Conservation (phyloP, 64 coral and sea anemone species). For the Exaiptasia diaphana region DNA sequence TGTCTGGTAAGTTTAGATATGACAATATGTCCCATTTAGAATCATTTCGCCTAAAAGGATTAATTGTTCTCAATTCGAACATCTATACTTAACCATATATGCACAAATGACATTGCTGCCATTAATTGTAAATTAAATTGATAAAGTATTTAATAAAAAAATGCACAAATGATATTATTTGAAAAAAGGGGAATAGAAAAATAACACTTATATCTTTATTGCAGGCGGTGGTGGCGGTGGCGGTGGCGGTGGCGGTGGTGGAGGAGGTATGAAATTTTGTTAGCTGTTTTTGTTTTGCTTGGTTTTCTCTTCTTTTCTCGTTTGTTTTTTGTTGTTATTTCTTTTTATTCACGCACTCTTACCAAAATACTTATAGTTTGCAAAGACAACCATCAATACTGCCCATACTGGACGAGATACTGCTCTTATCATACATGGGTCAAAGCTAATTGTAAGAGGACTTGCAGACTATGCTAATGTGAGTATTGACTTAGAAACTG, state of each 20-base stretch:
- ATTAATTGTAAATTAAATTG: not conserved
- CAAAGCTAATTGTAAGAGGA: not conserved
- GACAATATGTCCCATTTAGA: not conserved
- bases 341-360: not conserved
- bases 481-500: too few relatives aligned
- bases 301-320: not conserved
- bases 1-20: not conserved
- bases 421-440: not conserved
- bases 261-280: not conserved
- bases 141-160: not conserved
- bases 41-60: too few relatives aligned
- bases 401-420: not conserved
- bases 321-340: not conserved
- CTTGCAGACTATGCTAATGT: constrained; percentile 5
- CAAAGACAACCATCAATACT: not conserved
- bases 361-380: not conserved
- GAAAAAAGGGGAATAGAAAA: not conserved
- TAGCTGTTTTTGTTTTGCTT: not conserved
- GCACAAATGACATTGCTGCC: too few relatives aligned
- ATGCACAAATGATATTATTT: not conserved
- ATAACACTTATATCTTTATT: not conserved
- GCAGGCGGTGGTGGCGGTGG: not conserved
- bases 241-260: not conserved
- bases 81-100: too few relatives aligned
- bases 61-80: too few relatives aligned